phyloP scores from a whole-genome alignment of 2,888 invertebrate species.

The Oxycera nigricornis region DNA sequence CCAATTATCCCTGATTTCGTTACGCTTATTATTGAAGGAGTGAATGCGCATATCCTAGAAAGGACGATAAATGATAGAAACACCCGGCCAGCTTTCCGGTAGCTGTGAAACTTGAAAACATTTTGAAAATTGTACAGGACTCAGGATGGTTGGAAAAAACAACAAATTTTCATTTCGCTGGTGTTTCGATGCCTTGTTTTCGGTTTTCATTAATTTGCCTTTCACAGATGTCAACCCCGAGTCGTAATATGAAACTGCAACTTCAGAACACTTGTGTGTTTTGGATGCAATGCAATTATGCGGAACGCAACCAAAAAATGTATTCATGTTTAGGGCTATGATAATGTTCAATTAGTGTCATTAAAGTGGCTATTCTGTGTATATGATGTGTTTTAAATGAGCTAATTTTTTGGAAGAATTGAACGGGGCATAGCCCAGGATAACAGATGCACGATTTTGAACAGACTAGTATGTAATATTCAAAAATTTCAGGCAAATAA shows the following conservation, averaged over 20 bases:
- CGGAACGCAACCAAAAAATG: not conserved
- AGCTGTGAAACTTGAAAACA: not conserved
- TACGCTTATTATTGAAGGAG: slow-evolving; percentile 43
- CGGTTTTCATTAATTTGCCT: not conserved
- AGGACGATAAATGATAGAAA: slow-evolving; percentile 16
- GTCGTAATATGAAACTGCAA: slow-evolving; percentile 19
- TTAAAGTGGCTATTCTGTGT: slow-evolving; percentile 8
- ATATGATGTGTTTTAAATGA: not conserved
- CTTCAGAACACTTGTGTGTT: not conserved
- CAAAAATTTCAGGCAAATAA: too few relatives aligned
- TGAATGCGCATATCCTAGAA: not conserved
- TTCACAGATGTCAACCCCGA: slow-evolving; percentile 26
- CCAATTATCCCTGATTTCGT: slow-evolving; percentile 47
- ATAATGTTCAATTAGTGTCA: slow-evolving; percentile 21
- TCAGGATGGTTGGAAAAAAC: not conserved
- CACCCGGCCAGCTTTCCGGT: not conserved
- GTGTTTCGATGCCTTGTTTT: not conserved
- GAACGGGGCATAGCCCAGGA: too few relatives aligned
- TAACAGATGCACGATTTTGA: too few relatives aligned
- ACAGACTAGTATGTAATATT: too few relatives aligned
- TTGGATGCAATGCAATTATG: not conserved
- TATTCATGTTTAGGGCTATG: not conserved
- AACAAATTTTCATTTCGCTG: slow-evolving; percentile 1
- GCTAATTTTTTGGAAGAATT: too few relatives aligned
- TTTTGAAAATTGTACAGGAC: too few relatives aligned